Base-by-base conservation (phyloP, 2,888 invertebrate species). In the Stegana nigrithorax region DNA sequence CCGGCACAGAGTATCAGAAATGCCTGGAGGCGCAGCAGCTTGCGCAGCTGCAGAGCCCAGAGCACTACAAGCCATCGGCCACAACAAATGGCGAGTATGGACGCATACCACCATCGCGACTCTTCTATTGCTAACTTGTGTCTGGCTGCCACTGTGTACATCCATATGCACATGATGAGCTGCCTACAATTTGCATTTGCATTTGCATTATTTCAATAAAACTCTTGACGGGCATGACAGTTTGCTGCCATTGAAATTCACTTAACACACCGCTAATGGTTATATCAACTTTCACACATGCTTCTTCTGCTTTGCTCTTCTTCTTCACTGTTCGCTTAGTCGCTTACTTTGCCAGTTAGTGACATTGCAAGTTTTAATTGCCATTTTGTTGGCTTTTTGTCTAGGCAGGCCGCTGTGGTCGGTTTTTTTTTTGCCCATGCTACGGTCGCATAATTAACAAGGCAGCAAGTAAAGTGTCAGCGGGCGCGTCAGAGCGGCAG, bases 61-160 rank as follows among this genome's bases (percentile, higher is more conserved):
- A 32, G 4, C 19, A 29, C 26, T 55, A 32, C 21, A 32, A 32
- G 21, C 53, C 53, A 36, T 36, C 32, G 7, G 27, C 19, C 21
- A 55, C 53, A 6, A 32, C 53, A 36, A 55, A 55, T 32, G 53
- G 53, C 19, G 53, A 55, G 23, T 55, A 55, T 21, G 53, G 53
- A 32, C 53, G 32, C 21, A 55, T 55, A 36, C 53, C 53, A 27
- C 53, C 53, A 14, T 55, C 53, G 1, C 14, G 27, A 0, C 19
- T 55, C 3, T 55, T n/a, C 39, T 39, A 39, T 17, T 39, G 39
- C 6, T 39, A n/a, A 53, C 25, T 47, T 23, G 17, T 19, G 53
- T 53, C 36, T 36, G 10, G 12, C 10, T 36, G n/a, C n/a, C n/a
- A n/a, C n/a, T n/a, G n/a, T n/a, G n/a, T n/a, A n/a, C n/a, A n/a